phyloP scores from a whole-genome alignment of 2,888 invertebrate species.

The Byasa hedistus region DNA sequence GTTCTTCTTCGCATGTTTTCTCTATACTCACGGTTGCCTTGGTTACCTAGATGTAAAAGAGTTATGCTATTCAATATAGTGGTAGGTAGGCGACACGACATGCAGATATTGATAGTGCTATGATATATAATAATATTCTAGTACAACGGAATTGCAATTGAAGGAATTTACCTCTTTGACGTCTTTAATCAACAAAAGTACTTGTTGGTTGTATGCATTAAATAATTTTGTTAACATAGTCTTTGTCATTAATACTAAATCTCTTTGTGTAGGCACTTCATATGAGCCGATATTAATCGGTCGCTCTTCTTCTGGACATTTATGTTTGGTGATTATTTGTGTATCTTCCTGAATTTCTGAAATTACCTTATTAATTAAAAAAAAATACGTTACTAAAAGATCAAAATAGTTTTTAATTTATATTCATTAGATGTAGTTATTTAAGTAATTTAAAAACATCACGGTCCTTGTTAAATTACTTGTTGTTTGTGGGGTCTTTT shows the following conservation, averaged over 20 bases:
- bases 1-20: slow-evolving; percentile 42
- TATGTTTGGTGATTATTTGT: slow-evolving; percentile 31
- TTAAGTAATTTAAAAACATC: too few relatives aligned
- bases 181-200: slow-evolving; percentile 52
- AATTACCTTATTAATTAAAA: not conserved
- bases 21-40: slow-evolving; percentile 45
- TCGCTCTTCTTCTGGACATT: slow-evolving; percentile 49
- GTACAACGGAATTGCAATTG: not conserved
- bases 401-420: too few relatives aligned
- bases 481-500: too few relatives aligned
- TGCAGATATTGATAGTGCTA: not conserved
- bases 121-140: not conserved
- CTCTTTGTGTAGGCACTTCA: slow-evolving; percentile 58
- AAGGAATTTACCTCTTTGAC: slow-evolving; percentile 52
- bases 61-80: not conserved
- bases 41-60: slow-evolving; percentile 45
- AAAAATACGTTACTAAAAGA: not conserved
- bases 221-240: slow-evolving; percentile 45
- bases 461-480: too few relatives aligned
- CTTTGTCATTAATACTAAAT: slow-evolving; percentile 50
- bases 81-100: not conserved
- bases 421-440: too few relatives aligned
- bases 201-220: slow-evolving; percentile 50
- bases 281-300: slow-evolving; percentile 57
- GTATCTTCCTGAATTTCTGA: not conserved